Evolutionary conservation across 2,888 invertebrate species (phyloP).

Genomic region (Adela reaumurella): DNA sequence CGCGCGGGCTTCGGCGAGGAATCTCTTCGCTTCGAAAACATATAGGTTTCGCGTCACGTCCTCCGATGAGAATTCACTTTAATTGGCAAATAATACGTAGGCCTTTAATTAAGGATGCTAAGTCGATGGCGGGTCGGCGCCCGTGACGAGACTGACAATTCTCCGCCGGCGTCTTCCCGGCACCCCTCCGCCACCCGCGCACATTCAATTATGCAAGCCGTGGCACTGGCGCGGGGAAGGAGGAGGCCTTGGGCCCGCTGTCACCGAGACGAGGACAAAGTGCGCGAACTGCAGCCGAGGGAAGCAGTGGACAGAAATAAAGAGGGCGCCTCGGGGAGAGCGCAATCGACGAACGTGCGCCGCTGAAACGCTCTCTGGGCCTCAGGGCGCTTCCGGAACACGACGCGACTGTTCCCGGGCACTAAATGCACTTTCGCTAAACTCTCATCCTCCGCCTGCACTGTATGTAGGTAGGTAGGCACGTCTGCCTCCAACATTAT

Average conservation of each 20-base stretch:
- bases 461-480: no score
- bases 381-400: no score
- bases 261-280: no score
- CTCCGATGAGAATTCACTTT: conserved; percentile 53
- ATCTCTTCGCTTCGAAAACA: conserved; percentile 30
- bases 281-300: no score
- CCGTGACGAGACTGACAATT: conserved; percentile 41
- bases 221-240: background rate
- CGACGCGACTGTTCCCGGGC: conserved; percentile 28
- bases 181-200: conserved; percentile 12
- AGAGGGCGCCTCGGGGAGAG: conserved; percentile 32
- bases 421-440: conserved; percentile 50
- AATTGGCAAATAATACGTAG: conserved; percentile 59
- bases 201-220: conserved; percentile 53
- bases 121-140: conserved; percentile 46
- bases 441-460: background rate
- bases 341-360: conserved; percentile 39
- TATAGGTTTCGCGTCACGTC: conserved; percentile 51
- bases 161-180: background rate
- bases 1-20: conserved; percentile 6
- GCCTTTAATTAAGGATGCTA: conserved; percentile 52
- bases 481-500: no score
- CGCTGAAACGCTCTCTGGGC: conserved; percentile 9
- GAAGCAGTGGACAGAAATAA: no score
- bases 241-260: no score